Percentiles rank a stretch among this genome's conserved stretches.
Conservation (phyloP, 2,888 invertebrate genomes). For the Lithophane semibrunnea region DNA sequence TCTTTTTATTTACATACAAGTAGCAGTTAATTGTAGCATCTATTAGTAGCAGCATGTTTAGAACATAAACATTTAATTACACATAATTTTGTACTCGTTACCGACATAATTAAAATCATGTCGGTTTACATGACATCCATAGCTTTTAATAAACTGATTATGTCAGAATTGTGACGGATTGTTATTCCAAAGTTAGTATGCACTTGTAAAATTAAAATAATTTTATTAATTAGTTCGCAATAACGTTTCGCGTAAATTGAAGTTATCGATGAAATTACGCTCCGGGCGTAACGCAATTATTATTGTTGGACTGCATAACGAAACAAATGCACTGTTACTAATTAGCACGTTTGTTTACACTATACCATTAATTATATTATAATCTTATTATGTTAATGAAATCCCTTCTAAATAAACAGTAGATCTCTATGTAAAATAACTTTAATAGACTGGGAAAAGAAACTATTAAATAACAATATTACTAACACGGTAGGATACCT, state of each 20-base stretch:
- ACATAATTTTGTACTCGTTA: constrained; percentile 1
- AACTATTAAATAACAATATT: not conserved
- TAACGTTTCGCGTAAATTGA: constrained; percentile 77
- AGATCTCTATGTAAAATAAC: not conserved
- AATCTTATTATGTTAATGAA: constrained; percentile 33
- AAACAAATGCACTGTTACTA: constrained; percentile 73
- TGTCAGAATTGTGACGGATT: constrained; percentile 69
- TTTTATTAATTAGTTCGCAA: constrained; percentile 80
- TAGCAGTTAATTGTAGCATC: too few species aligned
- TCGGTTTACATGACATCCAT: constrained; percentile 44
- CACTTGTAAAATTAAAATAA: constrained; percentile 77
- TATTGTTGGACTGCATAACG: constrained; percentile 70
- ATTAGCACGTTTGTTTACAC: constrained; percentile 68
- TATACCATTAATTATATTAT: constrained; percentile 46
- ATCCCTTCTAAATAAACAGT: constrained; percentile 7
- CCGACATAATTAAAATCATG: constrained; percentile 31
- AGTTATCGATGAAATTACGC: constrained; percentile 78
- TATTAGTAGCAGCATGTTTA: not conserved
- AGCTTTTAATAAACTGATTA: constrained; percentile 59
- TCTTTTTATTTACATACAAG: not conserved
- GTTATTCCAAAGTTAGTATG: constrained; percentile 66
- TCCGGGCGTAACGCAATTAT: constrained; percentile 73
- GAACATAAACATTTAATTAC: not conserved
- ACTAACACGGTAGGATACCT: not conserved
- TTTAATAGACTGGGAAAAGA: not conserved